A percentile compares a stretch with the other conserved stretches of the same genome.
phyloP scores from a whole-genome alignment of 2,113 vertebrate species.

The Ramphastos sulfuratus region DNA sequence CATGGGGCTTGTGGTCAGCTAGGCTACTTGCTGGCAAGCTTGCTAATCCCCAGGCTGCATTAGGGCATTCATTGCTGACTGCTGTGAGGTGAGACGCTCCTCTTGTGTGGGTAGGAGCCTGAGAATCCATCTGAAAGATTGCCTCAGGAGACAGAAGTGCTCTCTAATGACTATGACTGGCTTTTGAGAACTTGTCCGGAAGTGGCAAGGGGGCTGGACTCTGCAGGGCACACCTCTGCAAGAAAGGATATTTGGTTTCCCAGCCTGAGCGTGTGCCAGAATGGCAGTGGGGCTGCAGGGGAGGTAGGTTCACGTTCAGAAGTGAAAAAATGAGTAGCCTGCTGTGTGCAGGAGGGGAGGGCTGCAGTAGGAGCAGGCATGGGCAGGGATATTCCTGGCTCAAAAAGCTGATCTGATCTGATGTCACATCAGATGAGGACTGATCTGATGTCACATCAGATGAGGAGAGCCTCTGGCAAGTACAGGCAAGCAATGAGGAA shows the following conservation, averaged over 20 bases:
- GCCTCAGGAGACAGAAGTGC: not conserved
- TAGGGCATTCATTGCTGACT: not conserved
- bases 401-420: not conserved
- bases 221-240: not conserved
- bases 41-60: not conserved
- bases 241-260: not conserved
- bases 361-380: not conserved
- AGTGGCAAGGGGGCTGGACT: not conserved
- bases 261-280: not conserved
- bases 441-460: not conserved
- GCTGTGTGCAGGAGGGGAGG: not conserved
- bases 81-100: not conserved
- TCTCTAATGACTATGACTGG: not conserved
- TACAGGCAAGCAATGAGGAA: not conserved
- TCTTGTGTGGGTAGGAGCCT: not conserved
- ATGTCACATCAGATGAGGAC: not conserved
- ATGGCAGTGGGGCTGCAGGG: not conserved
- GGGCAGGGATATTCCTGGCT: not conserved
- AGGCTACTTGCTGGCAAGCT: fast-evolving
- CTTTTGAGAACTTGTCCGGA: not conserved
- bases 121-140: not conserved
- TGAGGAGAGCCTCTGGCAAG: not conserved
- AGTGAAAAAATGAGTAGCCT: not conserved
- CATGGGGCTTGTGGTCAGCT: not conserved
- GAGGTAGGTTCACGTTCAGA: not conserved